These are phyloP conservation scores for Danaus chrysippus DNA, from an alignment of 2,888 invertebrate genomes.

Conservation along the genomic window DNA sequence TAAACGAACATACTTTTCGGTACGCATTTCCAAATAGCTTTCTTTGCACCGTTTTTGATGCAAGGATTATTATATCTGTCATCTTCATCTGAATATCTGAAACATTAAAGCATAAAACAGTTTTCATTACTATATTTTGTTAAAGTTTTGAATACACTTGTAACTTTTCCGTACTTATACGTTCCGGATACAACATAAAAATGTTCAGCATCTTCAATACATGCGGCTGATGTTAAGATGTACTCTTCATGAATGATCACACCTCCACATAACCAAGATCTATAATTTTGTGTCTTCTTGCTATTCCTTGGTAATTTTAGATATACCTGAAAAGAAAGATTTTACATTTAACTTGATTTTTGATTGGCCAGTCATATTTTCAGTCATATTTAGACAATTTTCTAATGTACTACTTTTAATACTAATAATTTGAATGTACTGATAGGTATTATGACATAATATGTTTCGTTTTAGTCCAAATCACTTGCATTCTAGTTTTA, in stretches of 20 bases:
- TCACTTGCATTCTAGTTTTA: too few species aligned
- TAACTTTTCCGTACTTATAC: constrained; percentile 39
- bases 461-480: too few species aligned
- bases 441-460: too few species aligned
- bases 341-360: background rate
- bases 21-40: constrained; percentile 69
- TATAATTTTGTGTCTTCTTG: constrained; percentile 48
- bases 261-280: constrained; percentile 61
- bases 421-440: too few species aligned
- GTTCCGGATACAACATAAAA: constrained; percentile 67
- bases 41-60: constrained; percentile 66
- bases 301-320: constrained; percentile 54
- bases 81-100: constrained; percentile 59
- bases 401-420: too few species aligned
- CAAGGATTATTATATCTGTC: constrained; percentile 59
- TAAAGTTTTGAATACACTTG: background rate
- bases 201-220: constrained; percentile 63
- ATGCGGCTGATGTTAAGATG: constrained; percentile 65
- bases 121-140: background rate
- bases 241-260: constrained; percentile 64
- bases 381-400: too few species aligned
- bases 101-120: constrained; percentile 13
- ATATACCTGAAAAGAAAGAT: constrained; percentile 47
- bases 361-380: too few species aligned
- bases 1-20: constrained; percentile 57